Evolutionary conservation across 2,113 vertebrate species (phyloP), one percentile per base, ranked within the genome.

Genomic region (Saguinus imperator): DNA sequence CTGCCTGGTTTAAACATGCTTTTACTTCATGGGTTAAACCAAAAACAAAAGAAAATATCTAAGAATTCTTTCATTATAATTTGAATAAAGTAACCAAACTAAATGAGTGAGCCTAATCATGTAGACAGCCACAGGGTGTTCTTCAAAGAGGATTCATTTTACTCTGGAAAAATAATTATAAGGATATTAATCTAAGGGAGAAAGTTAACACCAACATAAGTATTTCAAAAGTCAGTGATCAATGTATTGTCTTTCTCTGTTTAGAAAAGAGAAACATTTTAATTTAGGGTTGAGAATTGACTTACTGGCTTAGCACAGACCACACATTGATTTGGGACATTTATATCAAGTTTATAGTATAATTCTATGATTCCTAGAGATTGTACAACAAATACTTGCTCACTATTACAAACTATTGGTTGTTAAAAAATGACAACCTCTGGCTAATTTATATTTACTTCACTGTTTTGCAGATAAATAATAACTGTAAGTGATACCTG

Each of bases 81-180:
- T 79, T 92, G 16, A 88, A 37, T 84, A 91, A 20, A 66, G 5
- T 88, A 88, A 73, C 80, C 75, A 83, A 91, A 94, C 32, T 77
- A 70, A 92, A 81, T 85, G 32, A 55, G 13, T 23, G 66, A 85
- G 14, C 17, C 58, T 64, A 91, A 87, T 50, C 18, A 77, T 55
- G 18, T n/a, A 93, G 57, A 43, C 61, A 77, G 50, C 57, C 83
- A 88, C 50, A 88, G 48, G 87, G 68, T 91, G 20, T 48, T 77
- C 35, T 84, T 83, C 18, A 57, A 89, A 48, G n/a, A 75, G 57
- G 10, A 64, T 50, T 77, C 84, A 84, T 21, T 82, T 64, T 76
- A 21, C 35, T 70, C 72, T 70, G 35, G 37, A 82, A 55, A 83
- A 84, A 70, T 68, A 89, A 50, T 82, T 9, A 29, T 6, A 48